These are phyloP conservation scores for Antedon mediterranea DNA, from an alignment of 53 echinoderm and acorn worm genomes.

Conservation along the genomic window DNA sequence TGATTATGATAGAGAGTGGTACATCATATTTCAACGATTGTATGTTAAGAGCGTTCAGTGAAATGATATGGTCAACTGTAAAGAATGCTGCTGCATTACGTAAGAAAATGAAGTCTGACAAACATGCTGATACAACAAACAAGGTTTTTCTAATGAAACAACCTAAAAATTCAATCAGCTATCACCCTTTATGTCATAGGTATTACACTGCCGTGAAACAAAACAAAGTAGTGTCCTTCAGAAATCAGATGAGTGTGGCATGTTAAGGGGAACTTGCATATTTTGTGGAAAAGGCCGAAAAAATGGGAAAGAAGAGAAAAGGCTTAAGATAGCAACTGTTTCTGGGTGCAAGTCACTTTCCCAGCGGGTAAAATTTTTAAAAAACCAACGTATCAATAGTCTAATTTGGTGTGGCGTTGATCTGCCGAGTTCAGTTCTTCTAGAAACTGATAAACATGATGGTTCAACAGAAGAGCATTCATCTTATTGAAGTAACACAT, in stretches of 20 bases:
- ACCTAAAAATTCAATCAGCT: neutral
- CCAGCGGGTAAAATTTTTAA: neutral
- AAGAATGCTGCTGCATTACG: no score
- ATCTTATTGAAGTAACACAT: neutral
- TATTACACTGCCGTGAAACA: conserved; percentile 20
- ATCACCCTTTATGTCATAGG: conserved; percentile 24
- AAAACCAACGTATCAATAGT: neutral
- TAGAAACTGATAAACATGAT: conserved; percentile 9
- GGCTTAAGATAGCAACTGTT: conserved; percentile 6
- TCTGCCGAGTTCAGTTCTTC: conserved; percentile 10
- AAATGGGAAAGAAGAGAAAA: conserved; percentile 15
- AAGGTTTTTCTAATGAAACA: neutral
- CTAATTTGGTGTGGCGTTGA: conserved; percentile 5
- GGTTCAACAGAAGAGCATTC: conserved; percentile 12
- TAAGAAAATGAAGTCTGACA: conserved; percentile 17
- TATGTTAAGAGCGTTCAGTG: no score
- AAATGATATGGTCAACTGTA: no score
- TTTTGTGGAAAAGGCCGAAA: conserved; percentile 21
- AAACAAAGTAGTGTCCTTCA: conserved; percentile 3
- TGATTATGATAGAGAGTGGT: no score
- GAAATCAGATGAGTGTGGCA: conserved; percentile 8
- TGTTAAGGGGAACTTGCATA: conserved; percentile 19
- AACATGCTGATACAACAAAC: conserved; percentile 16
- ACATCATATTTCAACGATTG: no score
- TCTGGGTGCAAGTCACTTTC: neutral